Evolutionary conservation across 2,797 vertebrate species (phyloP).

Genomic region (Sebastes flavidus): DNA sequence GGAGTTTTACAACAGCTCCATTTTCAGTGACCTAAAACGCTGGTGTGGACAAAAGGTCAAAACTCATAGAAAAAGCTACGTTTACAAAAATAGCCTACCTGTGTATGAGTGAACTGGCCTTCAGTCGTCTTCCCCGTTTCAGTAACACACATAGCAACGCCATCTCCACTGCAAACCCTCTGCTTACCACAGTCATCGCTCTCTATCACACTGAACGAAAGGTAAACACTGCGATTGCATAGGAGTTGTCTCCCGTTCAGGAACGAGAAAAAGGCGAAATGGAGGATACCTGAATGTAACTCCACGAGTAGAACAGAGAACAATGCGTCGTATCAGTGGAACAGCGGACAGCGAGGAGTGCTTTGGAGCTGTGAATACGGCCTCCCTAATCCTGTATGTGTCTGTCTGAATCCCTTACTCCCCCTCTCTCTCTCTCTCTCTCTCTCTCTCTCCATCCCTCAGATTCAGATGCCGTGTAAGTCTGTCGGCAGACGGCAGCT

Average conservation of each 20-base stretch:
- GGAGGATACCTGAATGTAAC: neutral
- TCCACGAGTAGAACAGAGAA: neutral
- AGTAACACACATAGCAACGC: neutral
- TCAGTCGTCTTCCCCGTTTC: neutral
- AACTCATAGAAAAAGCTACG: neutral
- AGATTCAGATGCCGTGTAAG: slow-evolving; percentile 35
- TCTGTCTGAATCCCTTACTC: slow-evolving; percentile 41
- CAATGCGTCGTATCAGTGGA: neutral
- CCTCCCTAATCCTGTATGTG: slow-evolving; percentile 37
- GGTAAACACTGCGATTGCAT: neutral
- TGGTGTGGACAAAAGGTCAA: neutral
- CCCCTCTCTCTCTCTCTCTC: neutral
- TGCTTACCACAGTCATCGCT: neutral
- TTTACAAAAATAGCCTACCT: neutral
- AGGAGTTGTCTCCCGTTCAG: neutral
- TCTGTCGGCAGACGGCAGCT: slow-evolving; percentile 56
- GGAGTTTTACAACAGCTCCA: neutral
- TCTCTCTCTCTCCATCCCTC: slow-evolving; percentile 44
- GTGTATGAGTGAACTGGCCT: neutral
- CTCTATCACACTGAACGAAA: neutral
- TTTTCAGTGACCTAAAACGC: neutral
- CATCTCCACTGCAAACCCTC: neutral
- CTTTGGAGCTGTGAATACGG: slow-evolving; percentile 34
- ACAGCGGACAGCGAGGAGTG: slow-evolving; percentile 5
- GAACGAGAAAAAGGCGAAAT: neutral